phyloP scores from a whole-genome alignment of 2,797 vertebrate species.

The Selene dorsalis region DNA sequence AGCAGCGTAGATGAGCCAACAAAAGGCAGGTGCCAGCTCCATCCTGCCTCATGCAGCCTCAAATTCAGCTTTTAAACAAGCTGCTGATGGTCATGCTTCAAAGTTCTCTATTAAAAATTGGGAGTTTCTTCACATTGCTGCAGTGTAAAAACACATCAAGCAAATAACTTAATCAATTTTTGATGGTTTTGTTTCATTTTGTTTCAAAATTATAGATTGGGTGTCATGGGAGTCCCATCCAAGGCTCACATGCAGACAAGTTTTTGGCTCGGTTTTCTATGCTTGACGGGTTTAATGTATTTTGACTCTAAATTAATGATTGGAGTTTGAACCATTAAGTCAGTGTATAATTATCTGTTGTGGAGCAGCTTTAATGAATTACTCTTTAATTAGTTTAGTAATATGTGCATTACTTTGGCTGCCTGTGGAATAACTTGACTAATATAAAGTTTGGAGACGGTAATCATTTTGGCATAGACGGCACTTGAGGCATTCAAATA shows the following conservation, averaged over 20 bases:
- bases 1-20: conserved; percentile 13
- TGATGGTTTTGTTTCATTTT: conserved; percentile 13
- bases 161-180: conserved; percentile 9
- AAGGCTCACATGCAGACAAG: not conserved
- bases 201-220: conserved; percentile 18
- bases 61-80: conserved; percentile 12
- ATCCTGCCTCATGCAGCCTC: conserved; percentile 7
- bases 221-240: conserved; percentile 2
- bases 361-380: conserved; percentile 53
- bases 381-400: conserved; percentile 58
- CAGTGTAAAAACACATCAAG: not conserved
- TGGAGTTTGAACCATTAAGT: conserved; percentile 44
- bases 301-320: conserved; percentile 48
- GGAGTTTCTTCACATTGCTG: not conserved
- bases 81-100: conserved; percentile 24
- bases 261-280: conserved; percentile 1
- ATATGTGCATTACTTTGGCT: conserved; percentile 32
- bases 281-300: conserved; percentile 32
- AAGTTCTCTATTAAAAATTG: not conserved
- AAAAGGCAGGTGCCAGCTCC: conserved; percentile 22
- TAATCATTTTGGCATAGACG: not conserved
- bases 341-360: conserved; percentile 49
- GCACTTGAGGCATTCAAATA: not conserved
- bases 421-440: conserved; percentile 21
- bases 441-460: conserved; percentile 14